phyloP scores from a whole-genome alignment of 92 coral and sea anemone species.

The Zoanthus sansibaricus region DNA sequence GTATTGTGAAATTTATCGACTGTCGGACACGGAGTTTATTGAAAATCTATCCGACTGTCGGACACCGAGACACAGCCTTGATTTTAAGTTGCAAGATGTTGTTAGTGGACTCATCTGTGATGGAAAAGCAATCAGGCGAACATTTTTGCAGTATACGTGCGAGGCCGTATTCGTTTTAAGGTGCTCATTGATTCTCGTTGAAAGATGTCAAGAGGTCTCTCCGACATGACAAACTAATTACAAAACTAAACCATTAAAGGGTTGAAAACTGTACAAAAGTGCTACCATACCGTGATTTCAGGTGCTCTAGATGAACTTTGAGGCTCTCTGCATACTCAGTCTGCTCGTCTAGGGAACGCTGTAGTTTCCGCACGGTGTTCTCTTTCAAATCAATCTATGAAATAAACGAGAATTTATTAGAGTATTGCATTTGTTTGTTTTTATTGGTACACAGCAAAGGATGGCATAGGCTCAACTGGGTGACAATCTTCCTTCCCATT shows the following conservation, averaged over 20 bases:
- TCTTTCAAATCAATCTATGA: conserved; percentile 83
- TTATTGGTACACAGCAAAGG: background rate
- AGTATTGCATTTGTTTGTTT: background rate
- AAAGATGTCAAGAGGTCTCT: too few species aligned
- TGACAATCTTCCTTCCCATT: background rate
- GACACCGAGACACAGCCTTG: too few species aligned
- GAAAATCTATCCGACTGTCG: too few species aligned
- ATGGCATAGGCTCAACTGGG: background rate
- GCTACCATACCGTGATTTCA: conserved; percentile 81
- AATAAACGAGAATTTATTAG: background rate
- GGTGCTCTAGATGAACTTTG: conserved; percentile 92
- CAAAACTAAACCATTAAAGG: background rate
- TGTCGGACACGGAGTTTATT: too few species aligned
- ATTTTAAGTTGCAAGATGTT: too few species aligned
- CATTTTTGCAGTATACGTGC: too few species aligned
- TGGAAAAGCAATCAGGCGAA: too few species aligned
- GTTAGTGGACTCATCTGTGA: too few species aligned
- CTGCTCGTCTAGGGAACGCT: conserved; percentile 92
- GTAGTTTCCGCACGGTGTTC: conserved; percentile 77
- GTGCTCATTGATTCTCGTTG: too few species aligned
- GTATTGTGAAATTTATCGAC: too few species aligned
- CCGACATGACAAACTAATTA: background rate
- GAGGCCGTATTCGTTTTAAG: too few species aligned
- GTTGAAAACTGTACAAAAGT: background rate
- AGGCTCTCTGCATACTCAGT: conserved; percentile 89